Conservation (phyloP, 1,140 invertebrate genomes). For the Drosophila pruinosa region DNA sequence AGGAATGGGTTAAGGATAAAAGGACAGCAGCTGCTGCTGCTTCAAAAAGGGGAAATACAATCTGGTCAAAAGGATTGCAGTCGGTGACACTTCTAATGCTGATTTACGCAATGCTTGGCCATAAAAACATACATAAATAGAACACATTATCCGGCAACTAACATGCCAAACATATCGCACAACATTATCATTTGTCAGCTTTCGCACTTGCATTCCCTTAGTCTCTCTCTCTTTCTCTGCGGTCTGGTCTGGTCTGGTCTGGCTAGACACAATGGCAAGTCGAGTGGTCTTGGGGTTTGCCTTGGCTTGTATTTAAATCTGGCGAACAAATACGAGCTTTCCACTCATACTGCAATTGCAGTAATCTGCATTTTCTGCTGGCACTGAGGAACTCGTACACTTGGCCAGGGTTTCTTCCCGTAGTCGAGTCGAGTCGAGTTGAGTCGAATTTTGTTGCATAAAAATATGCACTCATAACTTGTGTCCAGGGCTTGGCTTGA, state of each 20-base stretch:
- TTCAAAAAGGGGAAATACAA: not conserved
- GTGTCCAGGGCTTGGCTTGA: conserved; percentile 46
- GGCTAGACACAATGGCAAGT: conserved; percentile 10
- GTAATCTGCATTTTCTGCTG: not conserved
- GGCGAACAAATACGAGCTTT: conserved; percentile 10
- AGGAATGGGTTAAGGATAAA: not conserved
- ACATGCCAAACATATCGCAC: conserved; percentile 54
- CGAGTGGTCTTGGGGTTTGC: not conserved
- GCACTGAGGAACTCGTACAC: not conserved
- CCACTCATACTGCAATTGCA: not conserved
- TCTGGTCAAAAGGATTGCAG: not conserved
- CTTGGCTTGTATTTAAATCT: conserved; percentile 28
- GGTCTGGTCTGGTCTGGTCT: not conserved
- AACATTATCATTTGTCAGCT: conserved; percentile 55
- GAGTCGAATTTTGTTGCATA: conserved; percentile 45
- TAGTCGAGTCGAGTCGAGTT: no score
- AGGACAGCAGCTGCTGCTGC: not conserved
- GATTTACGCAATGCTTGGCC: conserved; percentile 39
- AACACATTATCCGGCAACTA: conserved; percentile 47
- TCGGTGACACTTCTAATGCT: conserved; percentile 30
- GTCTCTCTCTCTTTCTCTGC: not conserved
- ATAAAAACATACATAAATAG: conserved; percentile 44
- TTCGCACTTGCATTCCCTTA: not conserved
- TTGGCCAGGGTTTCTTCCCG: no score
- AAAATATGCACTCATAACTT: conserved; percentile 67